Evolutionary conservation across 2,797 vertebrate genomes (phyloP).

Genomic region (Sarcophilus harrisii): DNA sequence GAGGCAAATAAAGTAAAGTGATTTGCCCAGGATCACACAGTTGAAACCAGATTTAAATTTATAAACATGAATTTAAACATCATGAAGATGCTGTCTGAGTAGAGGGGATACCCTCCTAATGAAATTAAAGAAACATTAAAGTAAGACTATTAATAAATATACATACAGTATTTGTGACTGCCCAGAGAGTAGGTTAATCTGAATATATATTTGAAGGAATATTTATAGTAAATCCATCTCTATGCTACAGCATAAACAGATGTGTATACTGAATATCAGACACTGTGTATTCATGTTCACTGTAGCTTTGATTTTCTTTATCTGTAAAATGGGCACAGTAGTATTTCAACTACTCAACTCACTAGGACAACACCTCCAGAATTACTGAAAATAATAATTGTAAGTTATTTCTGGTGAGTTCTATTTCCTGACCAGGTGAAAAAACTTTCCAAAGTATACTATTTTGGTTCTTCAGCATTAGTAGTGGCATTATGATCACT

Average conservation of each 20-base stretch:
- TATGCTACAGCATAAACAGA: not conserved
- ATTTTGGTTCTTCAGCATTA: not conserved
- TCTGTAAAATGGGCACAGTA: not conserved
- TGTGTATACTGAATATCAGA: not conserved
- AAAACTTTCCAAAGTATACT: not conserved
- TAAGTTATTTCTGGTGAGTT: not conserved
- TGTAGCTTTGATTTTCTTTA: not conserved
- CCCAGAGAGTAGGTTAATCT: not conserved
- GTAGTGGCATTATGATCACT: not conserved
- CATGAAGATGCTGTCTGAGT: not conserved
- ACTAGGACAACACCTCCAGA: not conserved
- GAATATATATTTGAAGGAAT: not conserved
- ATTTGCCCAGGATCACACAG: not conserved
- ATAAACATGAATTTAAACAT: not conserved
- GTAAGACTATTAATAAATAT: not conserved
- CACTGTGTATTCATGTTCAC: not conserved
- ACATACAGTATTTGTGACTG: not conserved
- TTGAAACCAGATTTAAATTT: not conserved
- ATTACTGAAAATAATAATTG: not conserved
- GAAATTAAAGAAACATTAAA: not conserved
- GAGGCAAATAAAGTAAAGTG: not conserved
- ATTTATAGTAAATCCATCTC: not conserved
- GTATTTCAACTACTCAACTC: not conserved
- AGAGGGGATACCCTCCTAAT: not conserved
- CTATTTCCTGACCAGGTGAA: not conserved